These are phyloP conservation scores for Lasioglossum marginatum DNA, from an alignment of 2,888 invertebrate species.

Conservation along the genomic window DNA sequence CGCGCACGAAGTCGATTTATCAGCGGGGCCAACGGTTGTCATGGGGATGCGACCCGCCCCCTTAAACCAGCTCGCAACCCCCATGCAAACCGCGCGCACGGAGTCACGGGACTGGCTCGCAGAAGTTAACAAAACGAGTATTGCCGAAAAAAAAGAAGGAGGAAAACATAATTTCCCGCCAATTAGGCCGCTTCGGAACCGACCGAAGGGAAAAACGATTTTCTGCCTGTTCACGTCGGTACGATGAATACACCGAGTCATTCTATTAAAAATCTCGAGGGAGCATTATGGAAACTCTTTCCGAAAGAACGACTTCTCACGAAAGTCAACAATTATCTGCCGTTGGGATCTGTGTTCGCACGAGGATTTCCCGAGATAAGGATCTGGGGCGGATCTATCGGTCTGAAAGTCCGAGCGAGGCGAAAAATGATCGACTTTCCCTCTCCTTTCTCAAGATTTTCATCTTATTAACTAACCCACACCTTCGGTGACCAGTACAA, in stretches of 20 bases:
- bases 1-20: constrained; percentile 77
- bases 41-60: constrained; percentile 80
- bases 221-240: background rate
- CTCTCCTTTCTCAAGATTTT: constrained; percentile 7
- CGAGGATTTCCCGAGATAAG: constrained; percentile 73
- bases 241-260: constrained; percentile 52
- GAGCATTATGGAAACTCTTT: constrained; percentile 58
- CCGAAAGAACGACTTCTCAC: constrained; percentile 62
- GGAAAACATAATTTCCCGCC: constrained; percentile 1
- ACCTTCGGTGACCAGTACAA: no score
- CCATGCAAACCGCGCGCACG: constrained; percentile 67
- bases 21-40: constrained; percentile 78
- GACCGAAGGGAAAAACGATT: background rate
- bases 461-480: background rate
- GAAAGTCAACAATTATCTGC: constrained; percentile 70
- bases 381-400: constrained; percentile 56
- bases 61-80: constrained; percentile 70
- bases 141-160: constrained; percentile 1
- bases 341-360: constrained; percentile 71
- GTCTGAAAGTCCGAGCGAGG: background rate
- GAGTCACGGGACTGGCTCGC: constrained; percentile 53
- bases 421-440: constrained; percentile 24
- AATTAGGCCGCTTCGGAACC: background rate
- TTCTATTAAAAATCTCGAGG: constrained; percentile 3
- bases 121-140: constrained; percentile 11